Evolutionary conservation across 2,888 invertebrate genomes (phyloP), one percentile per base, ranked within the genome.

Genomic region (Podotricha telesiphe): DNA sequence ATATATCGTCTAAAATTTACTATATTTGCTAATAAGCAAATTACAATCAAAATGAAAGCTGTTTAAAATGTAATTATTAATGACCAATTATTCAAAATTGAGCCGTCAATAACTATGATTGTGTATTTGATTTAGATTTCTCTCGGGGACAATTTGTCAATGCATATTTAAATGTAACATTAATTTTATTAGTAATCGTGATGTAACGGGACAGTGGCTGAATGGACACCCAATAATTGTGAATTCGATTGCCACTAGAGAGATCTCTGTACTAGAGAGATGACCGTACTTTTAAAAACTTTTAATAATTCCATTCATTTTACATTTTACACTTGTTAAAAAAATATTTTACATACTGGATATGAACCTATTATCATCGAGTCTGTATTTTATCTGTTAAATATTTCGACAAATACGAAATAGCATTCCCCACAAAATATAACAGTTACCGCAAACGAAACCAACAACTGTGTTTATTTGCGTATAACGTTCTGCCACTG

Each of bases 381-480:
- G 1, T 13, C 13, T 4, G 13, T 13, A 4, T 11, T 42, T 13
- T 3, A 42, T 13, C 7, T 13, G 4, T 42, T 13, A 42, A 13
- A 42, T 42, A 42, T 42, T 2, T 42, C 42, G 42, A 13, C 13
- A 13, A 42, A 13, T 13, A 4, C 42, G 13, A 42, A 42, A 19
- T 48, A 50, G 20, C 50, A 13, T 22, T 50, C 22, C 10, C 22
- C 10, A 19, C 19, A 48, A 48, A 48, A 48, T 19, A 48, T 61
- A 65, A 72, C 61, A 19, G 62, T 56, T 51, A 65, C 69, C 72
- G 50, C 42, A 42, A 56, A 67, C 48, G 72, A 42, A 17, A 48
- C 47, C 15, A 55, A 68, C 37, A 48, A 63, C 19, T 19, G 55
- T 40, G 48, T 63, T 48, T 56, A 62, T 63, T 56, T 48, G 55